Evolutionary conservation across 2,113 vertebrate species (phyloP).

Genomic region (Holacanthus passer): DNA sequence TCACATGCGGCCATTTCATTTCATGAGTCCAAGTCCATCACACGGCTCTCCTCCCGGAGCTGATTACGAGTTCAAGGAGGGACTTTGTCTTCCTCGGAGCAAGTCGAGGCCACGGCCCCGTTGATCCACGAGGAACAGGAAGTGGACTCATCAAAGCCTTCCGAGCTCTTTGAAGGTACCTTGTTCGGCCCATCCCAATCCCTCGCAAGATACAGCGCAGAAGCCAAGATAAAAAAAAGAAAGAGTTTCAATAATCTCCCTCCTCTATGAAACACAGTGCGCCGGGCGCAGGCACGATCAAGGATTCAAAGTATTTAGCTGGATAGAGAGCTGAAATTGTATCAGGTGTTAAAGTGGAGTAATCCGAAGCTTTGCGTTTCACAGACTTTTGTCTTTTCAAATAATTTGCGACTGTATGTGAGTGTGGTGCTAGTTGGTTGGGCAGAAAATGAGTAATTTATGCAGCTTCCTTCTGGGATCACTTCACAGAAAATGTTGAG

Average conservation of each 20-base stretch:
- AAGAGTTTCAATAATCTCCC: constrained; percentile 48
- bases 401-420: neutral
- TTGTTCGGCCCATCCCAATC: constrained; percentile 55
- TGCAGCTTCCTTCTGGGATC: constrained; percentile 16
- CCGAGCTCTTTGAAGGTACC: constrained; percentile 72
- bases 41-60: constrained; percentile 41
- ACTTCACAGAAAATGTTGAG: constrained; percentile 27
- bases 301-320: neutral
- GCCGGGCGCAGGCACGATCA: neutral
- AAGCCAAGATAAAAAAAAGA: constrained; percentile 65
- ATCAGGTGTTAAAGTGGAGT: neutral
- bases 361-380: neutral
- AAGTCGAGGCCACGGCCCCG: constrained; percentile 55
- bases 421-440: neutral
- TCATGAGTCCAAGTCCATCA: constrained; percentile 24
- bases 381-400: constrained; percentile 12
- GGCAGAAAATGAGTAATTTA: constrained; percentile 13
- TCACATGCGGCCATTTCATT: constrained; percentile 22
- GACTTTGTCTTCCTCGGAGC: constrained; percentile 41
- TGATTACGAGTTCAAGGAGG: constrained; percentile 54
- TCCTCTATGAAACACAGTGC: constrained; percentile 10
- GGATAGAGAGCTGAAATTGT: neutral
- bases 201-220: constrained; percentile 55
- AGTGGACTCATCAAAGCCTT: constrained; percentile 77
- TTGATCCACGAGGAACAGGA: constrained; percentile 67